Percentiles rank a stretch among this genome's conserved stretches.
These are phyloP conservation scores for Sigmodon hispidus DNA, from an alignment of 2,113 vertebrate species.

Conservation along the genomic window DNA sequence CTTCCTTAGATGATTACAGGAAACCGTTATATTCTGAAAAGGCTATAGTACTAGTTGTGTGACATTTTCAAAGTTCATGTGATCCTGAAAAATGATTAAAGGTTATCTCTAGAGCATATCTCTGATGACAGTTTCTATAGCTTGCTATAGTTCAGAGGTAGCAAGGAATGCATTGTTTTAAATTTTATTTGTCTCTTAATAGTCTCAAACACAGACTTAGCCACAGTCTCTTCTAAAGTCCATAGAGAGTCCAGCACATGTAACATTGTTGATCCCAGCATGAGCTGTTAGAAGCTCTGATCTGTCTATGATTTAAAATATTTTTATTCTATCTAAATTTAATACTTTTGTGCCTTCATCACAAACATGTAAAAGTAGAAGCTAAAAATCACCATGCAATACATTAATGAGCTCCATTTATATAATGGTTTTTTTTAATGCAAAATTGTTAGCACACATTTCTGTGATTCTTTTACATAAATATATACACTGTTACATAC, in stretches of 20 bases:
- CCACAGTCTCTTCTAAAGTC: not conserved
- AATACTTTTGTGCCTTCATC: not conserved
- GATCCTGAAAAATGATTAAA: slow-evolving; percentile 79
- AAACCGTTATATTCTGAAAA: slow-evolving; percentile 75
- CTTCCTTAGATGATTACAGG: slow-evolving; percentile 53
- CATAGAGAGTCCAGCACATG: not conserved
- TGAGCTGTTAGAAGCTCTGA: not conserved
- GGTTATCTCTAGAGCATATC: slow-evolving; percentile 74
- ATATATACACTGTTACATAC: not conserved
- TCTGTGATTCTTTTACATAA: not conserved
- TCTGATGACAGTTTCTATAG: slow-evolving; percentile 61
- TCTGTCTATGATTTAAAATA: not conserved
- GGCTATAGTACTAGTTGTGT: slow-evolving; percentile 70
- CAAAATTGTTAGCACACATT: not conserved
- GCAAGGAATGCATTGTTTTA: slow-evolving; percentile 43
- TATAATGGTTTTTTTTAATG: not conserved
- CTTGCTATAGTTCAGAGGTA: slow-evolving; percentile 55
- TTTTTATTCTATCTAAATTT: not conserved
- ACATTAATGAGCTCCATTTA: not conserved
- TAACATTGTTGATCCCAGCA: not conserved
- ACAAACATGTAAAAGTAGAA: not conserved
- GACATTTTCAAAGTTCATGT: slow-evolving; percentile 83
- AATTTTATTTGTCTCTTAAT: slow-evolving; percentile 57
- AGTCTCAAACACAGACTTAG: not conserved
- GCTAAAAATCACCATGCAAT: not conserved